Base-by-base conservation (phyloP, 2,888 invertebrate species). In the Phalera bucephala region DNA sequence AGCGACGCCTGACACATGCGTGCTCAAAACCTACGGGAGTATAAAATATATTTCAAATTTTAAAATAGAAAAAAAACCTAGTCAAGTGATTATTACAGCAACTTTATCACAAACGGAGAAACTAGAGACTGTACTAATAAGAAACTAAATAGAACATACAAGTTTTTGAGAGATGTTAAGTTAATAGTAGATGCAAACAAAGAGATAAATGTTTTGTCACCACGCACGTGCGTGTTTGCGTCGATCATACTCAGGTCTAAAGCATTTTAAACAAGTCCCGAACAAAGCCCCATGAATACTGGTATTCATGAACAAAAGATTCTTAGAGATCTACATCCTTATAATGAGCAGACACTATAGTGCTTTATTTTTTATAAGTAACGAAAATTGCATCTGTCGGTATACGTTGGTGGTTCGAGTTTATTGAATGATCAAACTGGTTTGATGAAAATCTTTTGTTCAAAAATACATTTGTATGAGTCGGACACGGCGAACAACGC, bases 201-300 rank as follows among this genome's bases (percentile, higher is more conserved):
- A 74, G 72, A 64, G 64, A 60, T 58, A 77, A 79, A 65, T 48
- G 63, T 69, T 72, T 70, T 73, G 70, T 78, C 64, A 66, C 62
- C 40, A 71, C 64, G 69, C 80, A 82, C 78, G 78, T 80, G 81
- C 70, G 67, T 80, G 67, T 72, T 76, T 77, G 68, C 59, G 54
- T 62, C 64, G 58, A 69, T 64, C 59, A 61, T 48, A 57, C 53
- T 45, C 36, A 37, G 52, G 45, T 54, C 50, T 50, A 45, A 45
- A 53, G 46, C 54, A 50, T 52, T 64, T 57, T 38, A 52, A 55
- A 55, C 50, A 52, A 31, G 22, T 38, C 36, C 15, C 21, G 20
- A 42, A 62, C 55, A 62, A 63, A 66, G 69, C 49, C 34, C 9
- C 40, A 19, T 31, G 36, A 38, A n/a, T n/a, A n/a, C n/a, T n/a